A percentile compares a stretch with the other conserved stretches of the same genome.
phyloP scores from a whole-genome alignment of 2,113 vertebrate species.

The Patagioenas fasciata region DNA sequence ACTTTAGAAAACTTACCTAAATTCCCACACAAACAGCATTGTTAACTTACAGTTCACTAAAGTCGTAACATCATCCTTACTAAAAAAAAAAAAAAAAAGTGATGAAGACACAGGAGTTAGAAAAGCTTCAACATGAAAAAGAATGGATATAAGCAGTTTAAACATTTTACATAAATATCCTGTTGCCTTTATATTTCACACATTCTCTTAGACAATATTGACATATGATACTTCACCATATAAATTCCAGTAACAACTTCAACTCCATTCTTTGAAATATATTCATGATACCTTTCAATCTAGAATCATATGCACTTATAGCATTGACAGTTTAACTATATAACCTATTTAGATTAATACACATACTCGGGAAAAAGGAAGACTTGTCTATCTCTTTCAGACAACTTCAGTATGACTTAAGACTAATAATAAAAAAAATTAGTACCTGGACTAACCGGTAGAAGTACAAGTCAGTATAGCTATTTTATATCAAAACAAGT shows the following conservation, averaged over 20 bases:
- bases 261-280: background rate
- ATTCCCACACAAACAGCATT: background rate
- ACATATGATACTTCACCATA: background rate
- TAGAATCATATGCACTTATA: background rate
- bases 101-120: background rate
- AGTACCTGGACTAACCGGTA: background rate
- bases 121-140: background rate
- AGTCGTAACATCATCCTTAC: background rate
- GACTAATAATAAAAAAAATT: background rate
- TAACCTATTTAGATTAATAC: background rate
- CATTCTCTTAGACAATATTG: background rate
- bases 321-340: background rate
- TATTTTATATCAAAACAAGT: background rate
- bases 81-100: background rate
- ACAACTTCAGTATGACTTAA: background rate
- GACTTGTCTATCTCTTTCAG: background rate
- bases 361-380: background rate
- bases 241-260: background rate
- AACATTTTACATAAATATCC: constrained; percentile 1
- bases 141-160: background rate
- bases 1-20: background rate
- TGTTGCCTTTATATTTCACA: background rate
- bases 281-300: background rate
- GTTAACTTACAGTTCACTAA: background rate
- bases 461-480: background rate